phyloP scores from a whole-genome alignment of 1,140 invertebrate genomes.

The Drosophila funebris region DNA sequence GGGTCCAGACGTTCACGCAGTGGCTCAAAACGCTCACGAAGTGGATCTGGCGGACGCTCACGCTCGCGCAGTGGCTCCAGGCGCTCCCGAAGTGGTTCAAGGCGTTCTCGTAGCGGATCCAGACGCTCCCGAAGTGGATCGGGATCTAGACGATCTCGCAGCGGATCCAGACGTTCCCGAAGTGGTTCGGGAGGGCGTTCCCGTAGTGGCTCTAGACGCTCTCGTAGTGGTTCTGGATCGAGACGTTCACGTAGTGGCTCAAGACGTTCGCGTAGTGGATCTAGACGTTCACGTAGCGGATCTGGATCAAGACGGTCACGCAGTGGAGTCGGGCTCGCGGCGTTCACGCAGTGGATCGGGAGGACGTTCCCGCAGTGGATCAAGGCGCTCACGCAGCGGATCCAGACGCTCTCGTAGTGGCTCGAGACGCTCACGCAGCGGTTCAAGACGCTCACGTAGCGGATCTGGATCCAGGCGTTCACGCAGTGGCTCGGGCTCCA shows the following conservation, averaged over 20 bases:
- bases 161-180: constrained; percentile 71
- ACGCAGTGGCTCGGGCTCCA: not conserved
- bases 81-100: not conserved
- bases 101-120: not conserved
- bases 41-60: constrained; percentile 79
- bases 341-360: constrained; percentile 32
- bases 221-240: constrained; percentile 64
- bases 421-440: constrained; percentile 71
- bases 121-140: constrained; percentile 55
- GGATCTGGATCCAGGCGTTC: constrained; percentile 61
- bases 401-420: constrained; percentile 75
- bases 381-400: constrained; percentile 76
- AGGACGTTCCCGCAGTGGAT: constrained; percentile 64
- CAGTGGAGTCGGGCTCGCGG: constrained; percentile 80
- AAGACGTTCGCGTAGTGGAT: constrained; percentile 78
- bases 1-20: constrained; percentile 76
- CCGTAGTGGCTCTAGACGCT: constrained; percentile 42
- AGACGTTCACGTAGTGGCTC: constrained; percentile 83
- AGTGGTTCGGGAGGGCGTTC: constrained; percentile 66
- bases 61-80: not conserved
- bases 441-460: constrained; percentile 82
- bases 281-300: constrained; percentile 68
- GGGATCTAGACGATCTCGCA: constrained; percentile 55
- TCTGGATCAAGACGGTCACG: constrained; percentile 78
- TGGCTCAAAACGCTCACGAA: constrained; percentile 79